Conservation (phyloP, 2,113 vertebrate genomes). For the Ptychochromis oligacanthus region DNA sequence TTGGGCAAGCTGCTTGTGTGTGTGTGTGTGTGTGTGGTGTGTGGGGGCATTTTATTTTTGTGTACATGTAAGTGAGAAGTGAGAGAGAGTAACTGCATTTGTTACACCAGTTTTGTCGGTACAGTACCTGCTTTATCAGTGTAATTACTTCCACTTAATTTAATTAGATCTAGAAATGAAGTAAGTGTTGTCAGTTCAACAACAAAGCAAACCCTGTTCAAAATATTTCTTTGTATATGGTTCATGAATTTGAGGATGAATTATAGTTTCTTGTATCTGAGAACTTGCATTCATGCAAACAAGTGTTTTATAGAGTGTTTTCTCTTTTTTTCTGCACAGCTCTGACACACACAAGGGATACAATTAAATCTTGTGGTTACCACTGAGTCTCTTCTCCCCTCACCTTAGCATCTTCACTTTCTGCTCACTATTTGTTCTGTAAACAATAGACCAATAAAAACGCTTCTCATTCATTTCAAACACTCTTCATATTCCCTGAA, state of each 20-base stretch:
- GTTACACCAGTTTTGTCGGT: background rate
- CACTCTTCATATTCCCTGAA: slow-evolving; percentile 32
- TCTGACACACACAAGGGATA: slow-evolving; percentile 9
- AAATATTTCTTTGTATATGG: background rate
- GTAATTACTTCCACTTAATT: slow-evolving; percentile 26
- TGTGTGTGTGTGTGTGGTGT: background rate
- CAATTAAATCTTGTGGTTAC: slow-evolving; percentile 38
- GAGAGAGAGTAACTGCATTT: background rate
- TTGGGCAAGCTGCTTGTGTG: background rate
- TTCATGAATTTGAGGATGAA: background rate
- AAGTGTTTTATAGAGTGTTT: background rate
- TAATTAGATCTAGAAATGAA: slow-evolving; percentile 8
- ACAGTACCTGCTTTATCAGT: slow-evolving; percentile 7
- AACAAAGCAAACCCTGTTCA: background rate
- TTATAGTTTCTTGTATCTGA: background rate
- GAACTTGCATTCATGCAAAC: background rate
- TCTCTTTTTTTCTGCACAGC: background rate
- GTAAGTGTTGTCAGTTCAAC: slow-evolving; percentile 8
- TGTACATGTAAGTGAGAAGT: background rate
- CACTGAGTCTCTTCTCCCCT: background rate
- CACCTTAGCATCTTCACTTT: background rate
- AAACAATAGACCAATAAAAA: slow-evolving; percentile 51
- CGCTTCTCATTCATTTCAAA: slow-evolving; percentile 57
- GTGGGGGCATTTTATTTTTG: background rate
- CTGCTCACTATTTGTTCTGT: slow-evolving; percentile 21